Evolutionary conservation across 2,888 invertebrate genomes (phyloP).

Genomic region (Dendrolimus pini): DNA sequence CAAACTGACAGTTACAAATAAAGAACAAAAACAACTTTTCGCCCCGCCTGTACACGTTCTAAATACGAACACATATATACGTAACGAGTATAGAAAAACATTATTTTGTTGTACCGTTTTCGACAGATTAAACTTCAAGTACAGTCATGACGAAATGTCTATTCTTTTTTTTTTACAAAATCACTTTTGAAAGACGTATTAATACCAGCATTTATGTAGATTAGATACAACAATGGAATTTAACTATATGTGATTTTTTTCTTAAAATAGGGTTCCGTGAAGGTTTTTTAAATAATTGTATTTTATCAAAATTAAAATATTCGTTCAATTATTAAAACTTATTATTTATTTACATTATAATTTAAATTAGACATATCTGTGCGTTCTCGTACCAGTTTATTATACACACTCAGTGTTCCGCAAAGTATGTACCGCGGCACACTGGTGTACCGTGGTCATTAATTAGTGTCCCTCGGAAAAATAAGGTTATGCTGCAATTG

Average conservation of each 20-base stretch:
- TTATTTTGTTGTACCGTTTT: conserved; percentile 8
- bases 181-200: conserved; percentile 70
- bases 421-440: too few species aligned
- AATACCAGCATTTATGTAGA: conserved; percentile 76
- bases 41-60: conserved; percentile 22
- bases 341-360: too few species aligned
- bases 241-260: conserved; percentile 27
- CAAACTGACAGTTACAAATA: not conserved
- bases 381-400: too few species aligned
- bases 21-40: conserved; percentile 3
- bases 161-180: conserved; percentile 57
- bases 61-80: conserved; percentile 29
- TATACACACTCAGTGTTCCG: too few species aligned
- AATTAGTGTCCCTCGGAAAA: too few species aligned
- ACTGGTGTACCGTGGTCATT: too few species aligned
- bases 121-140: conserved; percentile 28
- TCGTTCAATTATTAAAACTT: too few species aligned
- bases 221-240: conserved; percentile 67
- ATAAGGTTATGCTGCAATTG: too few species aligned
- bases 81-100: conserved; percentile 45
- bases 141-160: conserved; percentile 49
- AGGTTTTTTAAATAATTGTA: not conserved
- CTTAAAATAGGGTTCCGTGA: not conserved
- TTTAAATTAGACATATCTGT: too few species aligned
- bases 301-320: too few species aligned